Conservation (phyloP, 2,888 invertebrate genomes). For the Diaperis boleti region DNA sequence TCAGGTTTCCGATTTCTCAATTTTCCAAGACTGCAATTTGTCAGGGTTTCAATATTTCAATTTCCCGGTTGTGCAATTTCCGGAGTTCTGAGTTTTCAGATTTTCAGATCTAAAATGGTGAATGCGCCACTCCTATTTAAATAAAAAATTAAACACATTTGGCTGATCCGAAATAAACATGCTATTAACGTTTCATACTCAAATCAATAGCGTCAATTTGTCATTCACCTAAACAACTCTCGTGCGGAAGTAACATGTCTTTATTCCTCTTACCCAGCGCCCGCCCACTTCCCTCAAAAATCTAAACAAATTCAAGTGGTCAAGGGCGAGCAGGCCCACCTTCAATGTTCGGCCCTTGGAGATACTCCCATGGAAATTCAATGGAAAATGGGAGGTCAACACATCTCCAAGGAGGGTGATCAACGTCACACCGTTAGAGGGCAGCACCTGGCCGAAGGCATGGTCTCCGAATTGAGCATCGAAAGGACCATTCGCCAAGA, state of each 20-base stretch:
- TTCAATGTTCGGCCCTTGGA: conserved; percentile 90
- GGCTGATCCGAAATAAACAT: no score
- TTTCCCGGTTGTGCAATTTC: no score
- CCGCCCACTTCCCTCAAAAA: conserved; percentile 87
- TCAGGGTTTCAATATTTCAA: no score
- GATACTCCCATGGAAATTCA: conserved; percentile 88
- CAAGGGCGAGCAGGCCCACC: conserved; percentile 84
- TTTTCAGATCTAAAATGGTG: no score
- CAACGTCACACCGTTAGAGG: conserved; percentile 83
- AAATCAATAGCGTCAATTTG: conserved; percentile 57
- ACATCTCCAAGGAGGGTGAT: conserved; percentile 79
- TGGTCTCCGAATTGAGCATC: conserved; percentile 88
- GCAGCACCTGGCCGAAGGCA: conserved; percentile 82
- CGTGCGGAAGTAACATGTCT: not conserved
- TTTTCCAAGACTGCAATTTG: no score
- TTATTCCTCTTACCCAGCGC: no score
- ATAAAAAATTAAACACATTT: no score
- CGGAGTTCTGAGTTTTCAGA: no score
- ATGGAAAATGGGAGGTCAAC: conserved; percentile 84
- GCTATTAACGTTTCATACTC: no score
- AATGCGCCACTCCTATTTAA: no score
- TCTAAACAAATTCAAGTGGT: conserved; percentile 85
- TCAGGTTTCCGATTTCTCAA: no score
- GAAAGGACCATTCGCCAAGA: conserved; percentile 88
- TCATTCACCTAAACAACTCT: no score